Conservation (phyloP, 2,888 invertebrate genomes). For the Cacoxenus indagator region DNA sequence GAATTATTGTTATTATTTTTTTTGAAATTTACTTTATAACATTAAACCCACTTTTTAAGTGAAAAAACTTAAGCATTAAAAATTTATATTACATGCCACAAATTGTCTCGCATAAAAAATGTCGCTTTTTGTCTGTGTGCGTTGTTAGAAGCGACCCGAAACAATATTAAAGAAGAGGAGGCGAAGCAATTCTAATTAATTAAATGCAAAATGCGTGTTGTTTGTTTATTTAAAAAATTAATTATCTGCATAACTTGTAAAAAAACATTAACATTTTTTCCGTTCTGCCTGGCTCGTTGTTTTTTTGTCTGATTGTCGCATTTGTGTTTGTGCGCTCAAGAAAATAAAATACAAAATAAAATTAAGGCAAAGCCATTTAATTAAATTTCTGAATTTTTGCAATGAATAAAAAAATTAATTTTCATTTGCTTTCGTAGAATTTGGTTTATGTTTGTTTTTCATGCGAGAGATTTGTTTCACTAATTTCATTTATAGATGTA, state of each 20-base stretch:
- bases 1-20: conserved; percentile 22
- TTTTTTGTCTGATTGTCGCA: conserved; percentile 16
- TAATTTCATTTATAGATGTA: conserved; percentile 10
- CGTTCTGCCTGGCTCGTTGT: conserved; percentile 28
- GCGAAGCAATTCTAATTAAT: conserved; percentile 27
- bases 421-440: neutral
- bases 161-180: no score
- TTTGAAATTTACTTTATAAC: conserved; percentile 5
- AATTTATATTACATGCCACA: neutral
- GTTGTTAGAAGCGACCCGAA: neutral
- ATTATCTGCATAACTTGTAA: conserved; percentile 21
- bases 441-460: neutral
- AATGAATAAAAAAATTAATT: neutral
- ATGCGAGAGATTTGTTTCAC: conserved; percentile 9
- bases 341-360: neutral
- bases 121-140: neutral
- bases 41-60: conserved; percentile 11
- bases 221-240: conserved; percentile 33
- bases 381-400: neutral
- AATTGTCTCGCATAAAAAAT: neutral
- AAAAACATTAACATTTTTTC: conserved; percentile 19
- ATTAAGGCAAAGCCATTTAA: neutral
- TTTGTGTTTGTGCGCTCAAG: neutral
- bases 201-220: conserved; percentile 23
- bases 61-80: neutral